Evolutionary conservation across 2,888 invertebrate genomes (phyloP), one percentile per base, ranked within the genome.

Genomic region (Ischnura elegans): DNA sequence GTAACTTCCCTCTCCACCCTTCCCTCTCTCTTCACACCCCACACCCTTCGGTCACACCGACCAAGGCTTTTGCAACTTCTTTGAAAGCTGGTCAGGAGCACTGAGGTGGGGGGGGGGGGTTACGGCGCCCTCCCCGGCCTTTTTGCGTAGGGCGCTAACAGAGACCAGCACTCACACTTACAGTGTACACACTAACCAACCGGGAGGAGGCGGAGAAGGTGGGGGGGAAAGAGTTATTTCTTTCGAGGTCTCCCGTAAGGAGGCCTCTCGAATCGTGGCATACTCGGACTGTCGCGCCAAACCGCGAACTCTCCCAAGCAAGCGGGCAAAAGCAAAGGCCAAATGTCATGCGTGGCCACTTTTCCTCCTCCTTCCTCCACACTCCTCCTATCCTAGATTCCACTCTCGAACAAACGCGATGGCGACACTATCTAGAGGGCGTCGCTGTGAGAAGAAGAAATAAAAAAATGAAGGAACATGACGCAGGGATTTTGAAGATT

Each of bases 61-160:
- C 76, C 76, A 36, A 76, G 29, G 36, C 76, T 76, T 13, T 76
- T 76, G 76, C 76, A 36, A 76, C 29, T 76, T 76, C 76, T 76
- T 76, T 36, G 76, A 76, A 76, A 76, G 76, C 76, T 76, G 76
- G 76, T 76, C 76, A 76, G 76, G 76, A 76, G 29, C 76, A 36
- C 36, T 36, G 76, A 76, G 76, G 76, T 76, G 36, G n/a, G 25
- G 61, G 19, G 61, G n/a, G 25, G 36, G 13, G 76, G 76, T 29
- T 36, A 76, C 36, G 76, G 36, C 76, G 76, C 76, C 76, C n/a
- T n/a, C n/a, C n/a, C n/a, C 76, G 76, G 36, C 76, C 76, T 76
- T 76, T 76, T 76, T 76, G 76, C 76, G 76, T 76, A 25, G 76
- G 76, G 76, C 76, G 76, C 76, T 76, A 76, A 76, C 76, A 76